These are phyloP conservation scores for Copsychus sechellarum DNA, from an alignment of 2,113 vertebrate genomes.

Conservation along the genomic window DNA sequence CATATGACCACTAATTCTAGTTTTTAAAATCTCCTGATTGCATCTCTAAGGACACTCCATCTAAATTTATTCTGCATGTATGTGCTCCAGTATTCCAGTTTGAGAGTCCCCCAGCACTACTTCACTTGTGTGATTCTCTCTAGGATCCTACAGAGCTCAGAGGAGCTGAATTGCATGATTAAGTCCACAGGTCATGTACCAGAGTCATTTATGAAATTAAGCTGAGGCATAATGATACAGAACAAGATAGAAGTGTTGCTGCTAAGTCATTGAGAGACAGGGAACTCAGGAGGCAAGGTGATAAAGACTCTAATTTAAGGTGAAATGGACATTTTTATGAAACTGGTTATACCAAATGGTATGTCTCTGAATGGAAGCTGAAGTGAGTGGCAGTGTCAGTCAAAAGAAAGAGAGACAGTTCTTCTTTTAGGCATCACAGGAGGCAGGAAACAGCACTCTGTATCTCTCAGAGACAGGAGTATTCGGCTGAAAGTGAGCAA, in stretches of 20 bases:
- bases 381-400: not conserved
- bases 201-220: slow-evolving; percentile 15
- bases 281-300: not conserved
- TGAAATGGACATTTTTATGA: not conserved
- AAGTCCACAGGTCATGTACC: not conserved
- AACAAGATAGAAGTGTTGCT: not conserved
- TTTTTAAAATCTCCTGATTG: not conserved
- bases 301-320: not conserved
- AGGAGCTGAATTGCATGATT: not conserved
- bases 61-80: not conserved
- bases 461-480: not conserved
- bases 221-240: not conserved
- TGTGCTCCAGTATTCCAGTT: not conserved
- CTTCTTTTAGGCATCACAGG: not conserved
- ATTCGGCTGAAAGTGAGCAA: not conserved
- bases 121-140: not conserved
- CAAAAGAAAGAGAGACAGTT: not conserved
- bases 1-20: not conserved
- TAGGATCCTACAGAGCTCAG: not conserved
- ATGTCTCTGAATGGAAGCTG: not conserved
- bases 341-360: not conserved
- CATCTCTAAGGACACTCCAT: not conserved
- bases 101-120: not conserved
- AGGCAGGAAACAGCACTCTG: not conserved
- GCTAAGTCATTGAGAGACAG: not conserved